Base-by-base conservation (phyloP, 2,888 invertebrate species). In the Phaedon cochleariae region DNA sequence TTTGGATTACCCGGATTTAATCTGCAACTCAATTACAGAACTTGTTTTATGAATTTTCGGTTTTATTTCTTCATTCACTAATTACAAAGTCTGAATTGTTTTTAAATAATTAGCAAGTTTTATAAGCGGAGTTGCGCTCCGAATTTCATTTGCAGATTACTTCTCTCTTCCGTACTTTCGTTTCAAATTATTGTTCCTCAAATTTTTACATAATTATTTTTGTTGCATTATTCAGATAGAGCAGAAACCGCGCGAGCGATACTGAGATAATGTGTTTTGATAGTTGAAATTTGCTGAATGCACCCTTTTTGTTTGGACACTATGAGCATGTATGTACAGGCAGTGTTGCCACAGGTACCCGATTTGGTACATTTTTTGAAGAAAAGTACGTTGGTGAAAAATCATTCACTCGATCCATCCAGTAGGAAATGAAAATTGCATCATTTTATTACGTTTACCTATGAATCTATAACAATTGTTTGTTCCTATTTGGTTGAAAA, bases 1-100 rank as follows among this genome's bases (percentile, higher is more conserved):
- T 80, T 79, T 77, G 78, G 79, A 79, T 80, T 80, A 79, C 75
- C 72, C 73, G 73, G 77, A 79, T 79, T 80, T 79, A 80, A 80
- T 79, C 78, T 74, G 69, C 77, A 75, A 80, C 79, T 79, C 77
- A 76, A 79, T 79, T 79, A 79, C 74, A 72, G 77, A 75, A 79
- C 73, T 77, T 79, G 76, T 76, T 79, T 79, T 76, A 72, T 65
- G 73, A 77, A 76, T 78, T 77, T 77, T 76, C 73, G 69, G 73
- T 77, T 74, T 76, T 76, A 74, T 77, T 75, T 76, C 77, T 77
- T 78, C 76, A 75, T 75, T 73, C 74, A 68, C 72, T 77, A 73
- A 76, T 78, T 78, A 75, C 65, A 71, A 72, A 76, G 74, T 76
- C 76, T 71, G 78, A 76, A 77, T 78, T 77, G 78, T 77, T 77